Base-by-base conservation (phyloP, 2,797 vertebrate genomes). In the Astyanax mexicanus region DNA sequence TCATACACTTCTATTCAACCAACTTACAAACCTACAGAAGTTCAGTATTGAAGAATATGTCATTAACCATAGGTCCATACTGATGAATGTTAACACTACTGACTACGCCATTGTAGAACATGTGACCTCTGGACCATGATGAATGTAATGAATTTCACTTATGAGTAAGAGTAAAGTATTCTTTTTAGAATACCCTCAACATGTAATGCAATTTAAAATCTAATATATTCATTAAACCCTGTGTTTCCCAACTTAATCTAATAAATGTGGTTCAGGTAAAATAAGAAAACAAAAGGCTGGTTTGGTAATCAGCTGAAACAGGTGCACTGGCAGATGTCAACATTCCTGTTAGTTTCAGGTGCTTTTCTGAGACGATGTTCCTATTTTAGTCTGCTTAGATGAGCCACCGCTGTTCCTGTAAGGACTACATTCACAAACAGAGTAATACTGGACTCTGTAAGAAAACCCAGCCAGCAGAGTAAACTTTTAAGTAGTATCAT, bases 401-500 rank as follows among this genome's bases (percentile, higher is more conserved):
- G 13, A 82, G 69, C 54, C 69, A 12, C 10, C 66, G 32, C 52
- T 69, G 77, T 40, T 40, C 80, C 81, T 73, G 81, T 81, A 74
- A 71, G 84, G 69, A 57, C 67, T 40, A 67, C 66, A 77, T 75
- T 81, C 74, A 81, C 68, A 83, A 70, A 65, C 25, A 68, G 40
- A 82, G 25, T 49, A 67, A 82, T 61, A 75, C 81, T 69, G 42
- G 80, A 76, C 40, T 23, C 49, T 55, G 10, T 38, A 61, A 76
- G 72, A 71, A 80, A 80, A 80, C 78, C 77, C 82, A 83, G 58
- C 77, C 32, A 47, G 67, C 54, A 25, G 77, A 79, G 72, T 66
- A 83, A 67, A 79, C 72, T n/a, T 32, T 42, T 86, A 84, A 84
- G 81, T 81, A 81, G 65, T 49, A 58, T 83, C 67, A 84, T 79